A percentile compares a stretch with the other conserved stretches of the same genome.
Conservation (phyloP, 2,888 invertebrate species). For the Molorchus minor region DNA sequence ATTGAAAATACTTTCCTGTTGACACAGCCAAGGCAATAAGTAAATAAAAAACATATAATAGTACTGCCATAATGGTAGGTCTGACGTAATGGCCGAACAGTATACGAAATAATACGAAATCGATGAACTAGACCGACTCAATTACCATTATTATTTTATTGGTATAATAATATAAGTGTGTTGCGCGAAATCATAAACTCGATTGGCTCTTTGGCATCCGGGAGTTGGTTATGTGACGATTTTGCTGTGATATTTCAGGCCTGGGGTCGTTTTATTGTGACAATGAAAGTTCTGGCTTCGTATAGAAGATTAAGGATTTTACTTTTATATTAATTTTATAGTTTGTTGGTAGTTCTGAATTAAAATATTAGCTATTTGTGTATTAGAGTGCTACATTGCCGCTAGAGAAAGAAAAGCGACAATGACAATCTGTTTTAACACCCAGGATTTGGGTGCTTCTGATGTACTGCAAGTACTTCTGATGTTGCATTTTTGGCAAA, state of each 20-base stretch:
- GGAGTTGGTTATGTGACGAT: conserved; percentile 35
- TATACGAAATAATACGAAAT: conserved; percentile 35
- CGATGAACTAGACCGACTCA: conserved; percentile 34
- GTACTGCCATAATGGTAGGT: conserved; percentile 31
- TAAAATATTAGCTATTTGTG: no score
- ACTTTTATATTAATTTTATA: background rate
- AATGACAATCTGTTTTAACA: no score
- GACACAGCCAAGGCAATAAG: no score
- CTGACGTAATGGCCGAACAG: conserved; percentile 30
- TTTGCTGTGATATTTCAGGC: conserved; percentile 34
- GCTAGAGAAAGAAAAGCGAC: no score
- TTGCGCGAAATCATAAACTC: conserved; percentile 43
- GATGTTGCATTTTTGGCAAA: no score
- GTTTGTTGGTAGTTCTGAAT: no score
- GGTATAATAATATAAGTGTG: conserved; percentile 44
- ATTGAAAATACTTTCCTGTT: no score
- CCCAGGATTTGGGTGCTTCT: no score
- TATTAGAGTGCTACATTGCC: no score
- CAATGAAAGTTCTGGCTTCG: conserved; percentile 11
- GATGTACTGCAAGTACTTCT: no score
- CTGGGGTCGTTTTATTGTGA: conserved; percentile 21
- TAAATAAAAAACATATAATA: no score
- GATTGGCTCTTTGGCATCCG: conserved; percentile 39
- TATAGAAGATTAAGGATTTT: background rate
- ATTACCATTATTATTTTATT: conserved; percentile 48